A percentile compares a stretch with the other conserved stretches of the same genome.
Conservation (phyloP, 2,113 vertebrate genomes). For the Tenrec ecaudatus region DNA sequence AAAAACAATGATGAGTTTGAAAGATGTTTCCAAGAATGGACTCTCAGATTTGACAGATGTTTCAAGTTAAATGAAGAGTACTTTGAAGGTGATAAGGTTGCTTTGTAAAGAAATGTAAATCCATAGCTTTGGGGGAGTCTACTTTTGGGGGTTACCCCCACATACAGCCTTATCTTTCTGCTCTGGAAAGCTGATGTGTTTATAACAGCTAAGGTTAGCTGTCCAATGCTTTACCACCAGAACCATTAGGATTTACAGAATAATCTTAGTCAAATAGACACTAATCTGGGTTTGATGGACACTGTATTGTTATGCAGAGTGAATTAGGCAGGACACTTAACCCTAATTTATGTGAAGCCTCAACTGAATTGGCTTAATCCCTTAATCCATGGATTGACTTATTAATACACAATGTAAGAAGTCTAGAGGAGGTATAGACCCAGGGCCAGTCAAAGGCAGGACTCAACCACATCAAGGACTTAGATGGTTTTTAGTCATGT, state of each 20-base stretch:
- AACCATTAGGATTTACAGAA: too few relatives aligned
- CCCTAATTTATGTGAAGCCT: conserved; percentile 14
- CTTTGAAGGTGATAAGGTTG: too few relatives aligned
- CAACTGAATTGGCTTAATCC: not conserved
- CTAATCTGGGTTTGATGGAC: not conserved
- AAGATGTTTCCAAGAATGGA: too few relatives aligned
- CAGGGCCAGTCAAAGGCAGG: not conserved
- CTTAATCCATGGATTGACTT: not conserved
- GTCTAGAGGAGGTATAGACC: not conserved
- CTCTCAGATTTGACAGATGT: too few relatives aligned
- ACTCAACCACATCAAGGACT: not conserved
- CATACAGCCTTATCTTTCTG: too few relatives aligned
- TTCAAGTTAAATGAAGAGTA: too few relatives aligned
- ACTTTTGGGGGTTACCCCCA: too few relatives aligned
- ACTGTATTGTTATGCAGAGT: not conserved
- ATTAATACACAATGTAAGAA: not conserved
- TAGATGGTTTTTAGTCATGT: not conserved
- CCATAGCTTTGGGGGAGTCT: too few relatives aligned
- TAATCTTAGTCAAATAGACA: not conserved
- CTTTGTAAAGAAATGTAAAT: too few relatives aligned
- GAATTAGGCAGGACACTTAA: not conserved
- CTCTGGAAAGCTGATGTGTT: too few relatives aligned
- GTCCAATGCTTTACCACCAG: not conserved
- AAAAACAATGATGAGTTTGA: too few relatives aligned
- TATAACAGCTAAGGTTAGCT: too few relatives aligned